Evolutionary conservation across 1,140 invertebrate genomes (phyloP), one percentile per base, ranked within the genome.

Genomic region (Sminthurinus signatus): DNA sequence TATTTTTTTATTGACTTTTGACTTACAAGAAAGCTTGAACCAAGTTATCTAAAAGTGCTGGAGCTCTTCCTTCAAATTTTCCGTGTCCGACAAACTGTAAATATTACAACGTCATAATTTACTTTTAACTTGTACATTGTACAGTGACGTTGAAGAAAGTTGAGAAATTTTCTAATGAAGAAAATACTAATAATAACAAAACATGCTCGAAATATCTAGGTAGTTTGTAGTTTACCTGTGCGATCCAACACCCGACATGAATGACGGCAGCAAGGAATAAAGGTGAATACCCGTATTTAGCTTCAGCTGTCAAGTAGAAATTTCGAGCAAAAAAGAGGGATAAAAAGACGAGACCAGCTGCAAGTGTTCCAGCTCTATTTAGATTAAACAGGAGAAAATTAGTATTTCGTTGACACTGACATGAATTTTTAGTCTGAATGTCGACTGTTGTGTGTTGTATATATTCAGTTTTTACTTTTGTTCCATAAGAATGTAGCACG

Each of bases 51-150:
- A 73, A 42, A 1, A 73, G 60, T 5, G 72, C 72, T 27, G 72
- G 71, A 28, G 70, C 68, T n/a, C 72, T 48, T n/a, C 67, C 69
- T 67, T 73, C 72, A 55, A 73, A 73, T 0, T 58, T 56, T 42
- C 72, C 72, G 61, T 73, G 72, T 12, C 72, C 72, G 36, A 73
- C 15, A 57, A 73, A 73, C 66, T 72, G 51, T 8, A n/a, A n/a
- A n/a, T n/a, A n/a, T n/a, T n/a, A n/a, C n/a, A n/a, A n/a, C n/a
- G n/a, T n/a, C n/a, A n/a, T n/a, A n/a, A n/a, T n/a, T n/a, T n/a
- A n/a, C n/a, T n/a, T n/a, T n/a, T n/a, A n/a, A n/a, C n/a, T n/a
- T n/a, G n/a, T n/a, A n/a, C n/a, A n/a, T n/a, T n/a, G n/a, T n/a
- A n/a, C n/a, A n/a, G n/a, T n/a, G n/a, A n/a, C n/a, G n/a, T n/a